These are phyloP conservation scores for Asobara japonica DNA, from an alignment of 1,140 invertebrate species.

Conservation along the genomic window DNA sequence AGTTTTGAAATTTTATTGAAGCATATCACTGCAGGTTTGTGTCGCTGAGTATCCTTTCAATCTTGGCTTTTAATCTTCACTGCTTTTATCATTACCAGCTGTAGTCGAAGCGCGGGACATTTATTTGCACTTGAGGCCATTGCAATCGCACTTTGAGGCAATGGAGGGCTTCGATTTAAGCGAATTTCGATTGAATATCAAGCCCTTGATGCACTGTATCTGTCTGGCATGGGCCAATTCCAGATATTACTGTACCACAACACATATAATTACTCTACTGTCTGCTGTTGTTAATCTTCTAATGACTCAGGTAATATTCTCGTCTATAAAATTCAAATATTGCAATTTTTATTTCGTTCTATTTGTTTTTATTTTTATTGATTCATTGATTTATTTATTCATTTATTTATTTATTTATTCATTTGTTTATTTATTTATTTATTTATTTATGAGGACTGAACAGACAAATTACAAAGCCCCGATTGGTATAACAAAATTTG, in stretches of 20 bases:
- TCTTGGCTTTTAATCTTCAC: constrained; percentile 39
- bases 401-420: too few species aligned
- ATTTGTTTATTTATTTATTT: too few species aligned
- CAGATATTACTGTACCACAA: constrained; percentile 81
- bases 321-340: too few species aligned
- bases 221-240: constrained; percentile 87
- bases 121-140: constrained; percentile 72
- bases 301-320: constrained; percentile 76
- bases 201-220: constrained; percentile 77
- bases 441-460: constrained; percentile 11
- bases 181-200: constrained; percentile 71
- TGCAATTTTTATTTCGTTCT: too few species aligned
- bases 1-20: constrained; percentile 76
- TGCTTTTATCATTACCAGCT: constrained; percentile 44
- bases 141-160: constrained; percentile 73
- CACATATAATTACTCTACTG: constrained; percentile 77
- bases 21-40: constrained; percentile 71
- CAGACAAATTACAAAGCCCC: too few species aligned
- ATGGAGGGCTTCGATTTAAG: constrained; percentile 78
- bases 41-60: constrained; percentile 28
- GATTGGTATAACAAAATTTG: too few species aligned
- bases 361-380: too few species aligned
- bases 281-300: constrained; percentile 82
- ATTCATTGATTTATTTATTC: too few species aligned
- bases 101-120: constrained; percentile 74